Evolutionary conservation across 2,888 invertebrate genomes (phyloP).

Genomic region (Tridacna crocea): DNA sequence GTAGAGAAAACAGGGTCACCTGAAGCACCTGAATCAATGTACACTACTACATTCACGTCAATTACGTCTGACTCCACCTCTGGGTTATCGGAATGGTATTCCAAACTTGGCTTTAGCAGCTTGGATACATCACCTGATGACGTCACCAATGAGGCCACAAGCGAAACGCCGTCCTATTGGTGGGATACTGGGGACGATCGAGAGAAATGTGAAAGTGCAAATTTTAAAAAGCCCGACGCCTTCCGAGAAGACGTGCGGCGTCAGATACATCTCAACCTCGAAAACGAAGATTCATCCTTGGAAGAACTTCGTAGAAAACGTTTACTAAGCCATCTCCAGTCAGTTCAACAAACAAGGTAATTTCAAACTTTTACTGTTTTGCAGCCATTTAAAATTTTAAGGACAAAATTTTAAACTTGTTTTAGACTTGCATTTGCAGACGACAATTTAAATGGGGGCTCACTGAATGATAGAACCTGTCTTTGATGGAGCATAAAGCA

Average conservation of each 20-base stretch:
- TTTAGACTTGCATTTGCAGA: too few species aligned
- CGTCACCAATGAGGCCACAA: slow-evolving; percentile 52
- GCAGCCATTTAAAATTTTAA: neutral
- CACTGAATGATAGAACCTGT: too few species aligned
- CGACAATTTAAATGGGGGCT: too few species aligned
- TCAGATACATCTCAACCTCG: slow-evolving; percentile 47
- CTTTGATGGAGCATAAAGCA: too few species aligned
- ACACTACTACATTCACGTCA: slow-evolving; percentile 56
- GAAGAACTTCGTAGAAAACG: slow-evolving; percentile 52
- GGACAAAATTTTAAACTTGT: too few species aligned
- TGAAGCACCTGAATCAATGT: slow-evolving; percentile 26
- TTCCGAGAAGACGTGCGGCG: slow-evolving; percentile 24
- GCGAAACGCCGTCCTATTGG: slow-evolving; percentile 67
- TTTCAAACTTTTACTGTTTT: too few species aligned
- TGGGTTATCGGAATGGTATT: slow-evolving; percentile 51
- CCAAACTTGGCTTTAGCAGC: slow-evolving; percentile 46
- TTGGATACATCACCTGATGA: slow-evolving; percentile 49
- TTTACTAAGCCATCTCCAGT: slow-evolving; percentile 45
- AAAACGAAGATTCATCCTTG: slow-evolving; percentile 38
- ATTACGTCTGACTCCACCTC: slow-evolving; percentile 55
- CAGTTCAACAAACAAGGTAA: slow-evolving; percentile 58
- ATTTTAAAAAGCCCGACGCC: neutral
- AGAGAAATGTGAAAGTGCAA: neutral
- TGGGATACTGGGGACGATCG: slow-evolving; percentile 57
- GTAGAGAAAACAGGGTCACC: slow-evolving; percentile 3